Evolutionary conservation across 2,113 vertebrate genomes (phyloP).

Genomic region (Trichomycterus rosablanca): DNA sequence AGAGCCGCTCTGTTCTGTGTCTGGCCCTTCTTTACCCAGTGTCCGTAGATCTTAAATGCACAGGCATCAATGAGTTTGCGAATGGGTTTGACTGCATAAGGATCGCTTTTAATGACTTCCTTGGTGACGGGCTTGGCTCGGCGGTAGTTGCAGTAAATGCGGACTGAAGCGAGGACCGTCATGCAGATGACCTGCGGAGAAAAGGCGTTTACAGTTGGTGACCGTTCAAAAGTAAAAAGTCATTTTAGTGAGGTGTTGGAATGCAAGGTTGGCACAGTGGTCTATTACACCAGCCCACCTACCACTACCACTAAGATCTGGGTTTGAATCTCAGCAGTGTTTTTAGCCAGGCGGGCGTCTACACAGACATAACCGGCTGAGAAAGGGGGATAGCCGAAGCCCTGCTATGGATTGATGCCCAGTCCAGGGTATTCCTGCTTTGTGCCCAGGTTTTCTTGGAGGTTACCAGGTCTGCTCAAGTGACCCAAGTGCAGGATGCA

Average conservation of each 20-base stretch:
- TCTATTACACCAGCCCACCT: too few relatives aligned
- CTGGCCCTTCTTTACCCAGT: constrained; percentile 98
- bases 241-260: neutral
- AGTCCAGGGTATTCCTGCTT: too few relatives aligned
- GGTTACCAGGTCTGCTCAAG: too few relatives aligned
- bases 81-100: constrained; percentile 84
- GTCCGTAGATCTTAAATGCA: constrained; percentile 93
- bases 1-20: constrained; percentile 93
- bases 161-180: constrained; percentile 86
- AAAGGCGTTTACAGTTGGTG: neutral
- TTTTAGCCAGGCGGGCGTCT: too few relatives aligned
- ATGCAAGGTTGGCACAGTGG: too few relatives aligned
- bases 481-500: too few relatives aligned
- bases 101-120: constrained; percentile 85
- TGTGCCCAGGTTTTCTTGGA: too few relatives aligned
- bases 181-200: constrained; percentile 80
- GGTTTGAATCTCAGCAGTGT: too few relatives aligned
- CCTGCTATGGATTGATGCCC: too few relatives aligned
- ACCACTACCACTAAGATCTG: too few relatives aligned
- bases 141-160: constrained; percentile 92
- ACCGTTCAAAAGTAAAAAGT: neutral
- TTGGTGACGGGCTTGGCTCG: constrained; percentile 81
- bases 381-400: too few relatives aligned
- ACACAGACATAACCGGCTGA: too few relatives aligned
- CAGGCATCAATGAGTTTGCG: constrained; percentile 91